Base-by-base conservation (phyloP, 2,888 invertebrate species). In the Tinea pellionella region DNA sequence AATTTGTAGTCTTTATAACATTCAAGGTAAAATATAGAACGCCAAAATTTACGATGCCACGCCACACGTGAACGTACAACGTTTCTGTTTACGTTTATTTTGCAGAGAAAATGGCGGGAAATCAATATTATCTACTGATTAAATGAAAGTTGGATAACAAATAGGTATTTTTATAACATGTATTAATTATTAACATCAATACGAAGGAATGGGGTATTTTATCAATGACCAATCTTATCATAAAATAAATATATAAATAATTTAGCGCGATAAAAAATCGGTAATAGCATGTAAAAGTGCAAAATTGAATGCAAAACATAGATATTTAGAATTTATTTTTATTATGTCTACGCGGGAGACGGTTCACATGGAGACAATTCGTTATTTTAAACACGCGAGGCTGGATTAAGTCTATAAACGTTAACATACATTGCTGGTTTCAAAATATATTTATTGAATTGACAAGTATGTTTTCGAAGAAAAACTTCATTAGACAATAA, bases 201-300 rank as follows among this genome's bases (percentile, higher is more conserved):
- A 4, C 13, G 9, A 15, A 15, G 2, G 15, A n/a, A 47, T 47
- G 47, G 16, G 13, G 6, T 2, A 15, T 47, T 2, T 47, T 47
- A 47, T 47, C 47, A 47, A 47, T 15, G n/a, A 47, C 3, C 47
- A 47, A 47, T 47, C 47, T 47, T 47, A 47, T 47, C 47, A 16
- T 13, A 41, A 47, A 47, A 16, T 7, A 2, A 47, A 47, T n/a
- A 47, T 47, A 47, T 47, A 4, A 47, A 47, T 47, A 15, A 15
- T 15, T 2, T 37, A 9, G 37, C 2, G 37, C 2, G 37, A 37
- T 37, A 37, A 37, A 37, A 37, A 37, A 37, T 6, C 24, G 24
- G 9, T 37, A 37, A 37, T 6, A 6, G 9, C 37, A 37, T 6
- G 30, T 6, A 37, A n/a, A 12, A 12, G 37, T 37, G 37, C 37